Conservation (phyloP, 2,113 vertebrate species). For the Micromys minutus region DNA sequence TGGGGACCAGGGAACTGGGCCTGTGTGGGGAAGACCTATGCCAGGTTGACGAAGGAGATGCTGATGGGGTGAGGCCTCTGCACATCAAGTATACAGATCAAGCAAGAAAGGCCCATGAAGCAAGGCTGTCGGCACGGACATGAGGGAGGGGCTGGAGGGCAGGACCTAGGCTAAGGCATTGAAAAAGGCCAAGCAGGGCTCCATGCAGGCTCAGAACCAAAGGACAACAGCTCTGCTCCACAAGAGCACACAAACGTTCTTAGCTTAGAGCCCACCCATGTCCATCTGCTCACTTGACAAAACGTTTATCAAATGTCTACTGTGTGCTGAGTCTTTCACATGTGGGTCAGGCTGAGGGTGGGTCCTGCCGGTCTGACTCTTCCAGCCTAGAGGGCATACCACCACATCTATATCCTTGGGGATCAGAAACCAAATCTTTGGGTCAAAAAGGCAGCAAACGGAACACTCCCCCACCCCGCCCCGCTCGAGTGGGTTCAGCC, state of each 20-base stretch:
- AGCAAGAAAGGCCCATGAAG: background rate
- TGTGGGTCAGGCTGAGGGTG: background rate
- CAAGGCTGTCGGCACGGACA: background rate
- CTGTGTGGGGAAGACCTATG: background rate
- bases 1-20: background rate
- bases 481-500: background rate
- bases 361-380: background rate
- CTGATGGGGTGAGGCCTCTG: background rate
- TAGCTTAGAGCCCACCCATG: background rate
- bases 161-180: background rate
- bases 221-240: background rate
- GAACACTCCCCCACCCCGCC: no score
- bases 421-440: background rate
- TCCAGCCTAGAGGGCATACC: background rate
- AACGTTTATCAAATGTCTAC: background rate
- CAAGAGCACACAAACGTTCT: background rate
- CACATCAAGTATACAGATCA: background rate
- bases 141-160: background rate
- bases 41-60: background rate
- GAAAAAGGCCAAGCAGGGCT: no score
- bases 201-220: no score
- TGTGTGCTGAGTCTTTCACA: background rate
- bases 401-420: background rate
- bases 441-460: no score
- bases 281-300: background rate